phyloP scores from a whole-genome alignment of 2,113 vertebrate species.

The Halcyon senegalensis region DNA sequence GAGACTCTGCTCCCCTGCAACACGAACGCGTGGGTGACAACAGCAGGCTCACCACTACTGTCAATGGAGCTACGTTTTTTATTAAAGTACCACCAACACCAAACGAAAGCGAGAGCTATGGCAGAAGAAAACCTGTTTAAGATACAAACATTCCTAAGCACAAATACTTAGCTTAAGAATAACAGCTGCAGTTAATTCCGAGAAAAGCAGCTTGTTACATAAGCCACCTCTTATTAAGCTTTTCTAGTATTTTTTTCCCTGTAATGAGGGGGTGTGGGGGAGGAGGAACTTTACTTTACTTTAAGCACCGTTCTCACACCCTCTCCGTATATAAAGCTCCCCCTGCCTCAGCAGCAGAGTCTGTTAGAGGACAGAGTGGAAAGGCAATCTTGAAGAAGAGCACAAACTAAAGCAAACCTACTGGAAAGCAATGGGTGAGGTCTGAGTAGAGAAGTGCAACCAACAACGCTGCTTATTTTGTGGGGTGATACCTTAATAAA shows the following conservation, averaged over 20 bases:
- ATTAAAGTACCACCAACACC: constrained; percentile 81
- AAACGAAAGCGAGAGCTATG: constrained; percentile 24
- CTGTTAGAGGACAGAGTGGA: not conserved
- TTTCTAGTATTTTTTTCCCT: constrained; percentile 4
- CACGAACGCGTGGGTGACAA: constrained; percentile 34
- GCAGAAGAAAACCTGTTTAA: not conserved
- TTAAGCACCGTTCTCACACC: not conserved
- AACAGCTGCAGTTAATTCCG: constrained; percentile 39
- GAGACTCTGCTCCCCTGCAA: constrained; percentile 5
- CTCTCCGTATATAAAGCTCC: not conserved
- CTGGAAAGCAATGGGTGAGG: not conserved
- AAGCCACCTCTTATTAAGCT: constrained; percentile 13
- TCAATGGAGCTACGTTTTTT: constrained; percentile 51
- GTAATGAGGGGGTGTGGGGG: not conserved
- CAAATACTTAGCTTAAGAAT: constrained; percentile 4
- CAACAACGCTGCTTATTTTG: constrained; percentile 11
- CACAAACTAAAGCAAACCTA: constrained; percentile 27
- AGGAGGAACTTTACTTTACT: not conserved
- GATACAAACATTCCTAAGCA: constrained; percentile 40
- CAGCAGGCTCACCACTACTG: constrained; percentile 53
- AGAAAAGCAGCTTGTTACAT: constrained; percentile 35
- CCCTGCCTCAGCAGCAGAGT: not conserved
- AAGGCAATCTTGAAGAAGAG: not conserved
- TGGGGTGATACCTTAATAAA: constrained; percentile 81
- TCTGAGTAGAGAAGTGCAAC: not conserved